phyloP scores from a whole-genome alignment of 2,113 vertebrate genomes.

The Elachura formosa region DNA sequence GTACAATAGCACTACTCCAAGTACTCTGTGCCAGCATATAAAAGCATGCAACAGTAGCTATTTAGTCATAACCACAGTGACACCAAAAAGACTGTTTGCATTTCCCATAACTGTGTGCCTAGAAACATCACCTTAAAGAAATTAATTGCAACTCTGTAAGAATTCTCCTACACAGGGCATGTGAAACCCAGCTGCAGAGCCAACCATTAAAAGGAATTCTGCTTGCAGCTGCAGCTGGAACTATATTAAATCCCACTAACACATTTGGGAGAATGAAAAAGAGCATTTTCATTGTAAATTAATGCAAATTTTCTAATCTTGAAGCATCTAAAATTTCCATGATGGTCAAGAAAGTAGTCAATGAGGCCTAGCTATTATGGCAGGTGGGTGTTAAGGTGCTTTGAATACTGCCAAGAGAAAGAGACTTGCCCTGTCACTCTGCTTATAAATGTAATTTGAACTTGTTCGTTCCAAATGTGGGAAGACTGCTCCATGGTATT shows the following conservation, averaged over 20 bases:
- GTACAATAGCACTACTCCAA: background rate
- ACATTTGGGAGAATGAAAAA: background rate
- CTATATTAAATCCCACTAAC: background rate
- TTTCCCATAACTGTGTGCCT: background rate
- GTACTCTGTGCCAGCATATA: background rate
- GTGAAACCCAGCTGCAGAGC: background rate
- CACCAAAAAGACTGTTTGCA: background rate
- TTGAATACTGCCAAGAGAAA: background rate
- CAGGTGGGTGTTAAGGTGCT: background rate
- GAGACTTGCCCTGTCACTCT: background rate
- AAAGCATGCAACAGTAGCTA: background rate
- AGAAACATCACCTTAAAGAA: background rate
- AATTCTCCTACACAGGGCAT: background rate
- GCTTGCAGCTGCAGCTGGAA: background rate
- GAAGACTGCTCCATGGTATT: background rate
- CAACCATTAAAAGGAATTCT: background rate
- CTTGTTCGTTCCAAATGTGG: background rate
- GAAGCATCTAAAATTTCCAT: background rate
- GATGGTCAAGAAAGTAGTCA: background rate
- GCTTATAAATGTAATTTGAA: background rate
- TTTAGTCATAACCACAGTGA: background rate
- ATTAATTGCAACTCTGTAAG: background rate
- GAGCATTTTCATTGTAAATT: background rate
- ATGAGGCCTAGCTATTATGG: background rate
- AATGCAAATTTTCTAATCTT: background rate